phyloP scores from a whole-genome alignment of 1,140 invertebrate species.

The Bursaphelenchus mucronatus region DNA sequence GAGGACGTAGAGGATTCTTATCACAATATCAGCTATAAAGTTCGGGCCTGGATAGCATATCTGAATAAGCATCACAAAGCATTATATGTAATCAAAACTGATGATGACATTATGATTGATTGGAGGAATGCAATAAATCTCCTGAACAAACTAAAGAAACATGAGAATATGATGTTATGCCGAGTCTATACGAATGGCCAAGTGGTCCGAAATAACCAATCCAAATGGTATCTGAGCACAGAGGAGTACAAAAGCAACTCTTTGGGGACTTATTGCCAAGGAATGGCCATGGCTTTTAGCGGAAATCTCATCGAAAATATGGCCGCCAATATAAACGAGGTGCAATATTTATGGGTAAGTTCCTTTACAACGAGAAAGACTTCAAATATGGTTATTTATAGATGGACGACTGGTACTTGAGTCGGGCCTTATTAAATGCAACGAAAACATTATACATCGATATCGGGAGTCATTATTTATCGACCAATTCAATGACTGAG shows the following conservation, averaged over 20 bases:
- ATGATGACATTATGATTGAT: constrained; percentile 37
- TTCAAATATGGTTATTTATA: neutral
- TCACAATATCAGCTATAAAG: constrained; percentile 38
- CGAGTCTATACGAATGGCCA: constrained; percentile 32
- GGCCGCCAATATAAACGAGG: constrained; percentile 22
- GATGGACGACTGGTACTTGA: constrained; percentile 48
- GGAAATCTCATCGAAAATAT: constrained; percentile 25
- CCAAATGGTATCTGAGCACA: constrained; percentile 40
- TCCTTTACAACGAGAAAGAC: neutral
- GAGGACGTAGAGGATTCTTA: constrained; percentile 28
- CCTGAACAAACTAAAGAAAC: constrained; percentile 6
- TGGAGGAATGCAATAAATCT: constrained; percentile 14
- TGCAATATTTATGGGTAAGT: constrained; percentile 37
- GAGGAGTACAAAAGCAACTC: constrained; percentile 24
- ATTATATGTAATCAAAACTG: constrained; percentile 30
- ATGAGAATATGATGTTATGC: constrained; percentile 32
- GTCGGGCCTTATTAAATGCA: constrained; percentile 32
- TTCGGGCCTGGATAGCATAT: constrained; percentile 31
- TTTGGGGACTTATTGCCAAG: constrained; percentile 40
- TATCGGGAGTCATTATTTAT: constrained; percentile 29
- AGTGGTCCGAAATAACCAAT: constrained; percentile 29
- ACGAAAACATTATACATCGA: constrained; percentile 35
- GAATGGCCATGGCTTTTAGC: constrained; percentile 43
- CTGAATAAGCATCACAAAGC: neutral
- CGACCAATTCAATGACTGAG: constrained; percentile 22